These are phyloP conservation scores for Antheraea mylitta DNA, from an alignment of 1,140 invertebrate species.

Conservation along the genomic window DNA sequence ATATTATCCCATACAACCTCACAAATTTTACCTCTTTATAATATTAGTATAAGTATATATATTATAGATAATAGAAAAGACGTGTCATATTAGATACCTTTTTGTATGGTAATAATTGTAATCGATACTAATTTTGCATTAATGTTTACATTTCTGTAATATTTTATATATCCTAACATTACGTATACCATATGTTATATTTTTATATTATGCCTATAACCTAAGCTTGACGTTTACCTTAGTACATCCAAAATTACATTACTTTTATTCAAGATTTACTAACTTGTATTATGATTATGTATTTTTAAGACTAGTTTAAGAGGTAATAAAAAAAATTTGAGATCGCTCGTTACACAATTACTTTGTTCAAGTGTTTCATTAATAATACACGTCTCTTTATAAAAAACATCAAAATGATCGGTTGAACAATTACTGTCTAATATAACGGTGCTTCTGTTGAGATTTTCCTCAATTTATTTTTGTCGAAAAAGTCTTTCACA, in stretches of 20 bases:
- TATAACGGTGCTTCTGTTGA: background rate
- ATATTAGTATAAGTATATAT: too few relatives aligned
- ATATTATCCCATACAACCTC: too few relatives aligned
- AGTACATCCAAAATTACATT: background rate
- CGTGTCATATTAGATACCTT: too few relatives aligned
- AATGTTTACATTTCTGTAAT: too few relatives aligned
- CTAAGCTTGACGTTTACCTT: background rate
- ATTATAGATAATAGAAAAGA: too few relatives aligned
- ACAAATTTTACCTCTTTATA: too few relatives aligned
- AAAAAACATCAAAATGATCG: background rate
- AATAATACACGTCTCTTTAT: background rate
- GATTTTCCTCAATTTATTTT: background rate
- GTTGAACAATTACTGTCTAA: background rate
- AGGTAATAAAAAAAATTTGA: background rate
- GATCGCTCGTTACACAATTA: background rate
- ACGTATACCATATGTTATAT: too few relatives aligned
- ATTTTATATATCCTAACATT: too few relatives aligned
- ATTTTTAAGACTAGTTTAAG: background rate
- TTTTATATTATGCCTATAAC: too few relatives aligned
- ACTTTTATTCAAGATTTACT: background rate
- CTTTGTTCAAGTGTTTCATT: background rate
- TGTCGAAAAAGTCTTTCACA: background rate
- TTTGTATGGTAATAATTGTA: too few relatives aligned
- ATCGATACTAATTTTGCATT: too few relatives aligned
- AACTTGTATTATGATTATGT: background rate